Base-by-base conservation (phyloP, 2,888 invertebrate species). In the Synergus umbraculus region DNA sequence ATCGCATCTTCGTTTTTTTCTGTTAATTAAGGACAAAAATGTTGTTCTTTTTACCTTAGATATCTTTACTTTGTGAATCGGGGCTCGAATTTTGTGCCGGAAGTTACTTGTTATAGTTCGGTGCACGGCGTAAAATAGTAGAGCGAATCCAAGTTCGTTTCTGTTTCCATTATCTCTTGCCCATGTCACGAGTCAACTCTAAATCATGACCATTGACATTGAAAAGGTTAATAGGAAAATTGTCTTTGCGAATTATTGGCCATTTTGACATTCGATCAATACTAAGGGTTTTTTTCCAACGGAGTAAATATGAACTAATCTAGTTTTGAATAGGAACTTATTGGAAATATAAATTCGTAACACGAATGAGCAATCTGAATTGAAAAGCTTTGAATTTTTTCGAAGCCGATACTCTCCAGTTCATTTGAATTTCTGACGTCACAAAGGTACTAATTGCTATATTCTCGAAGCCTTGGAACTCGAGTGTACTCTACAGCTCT, bases 361-460 rank as follows among this genome's bases (percentile, higher is more conserved):
- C 10, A 46, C 1, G 12, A 46, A 66, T 69, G 54, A n/a, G 9
- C 29, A 54, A 54, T n/a, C 37, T 29, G 29, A 73, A n/a, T 15
- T 60, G 5, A 9, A 73, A 37, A 54, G 49, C 49, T 15, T 13
- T 13, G 49, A 13, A 1, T 54, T 73, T 29, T 54, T 73, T 37
- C n/a, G 54, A 49, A 54, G 73, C 49, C 54, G 73, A 54, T 54
- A 54, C 13, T 73, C 13, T 60, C 13, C 60, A 22, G 22, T 60
- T 10, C 22, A 12, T 60, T 12, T 2, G 37, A 37, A 54, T 54
- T 73, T 54, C 37, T 73, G 73, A 73, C 54, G 41, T 73, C 54
- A 54, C 73, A 73, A 73, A 73, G 73, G 73, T 54, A 73, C 73
- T 73, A 73, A 73, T 73, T 73, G 37, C 54, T 37, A 73, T 37